Evolutionary conservation across 1,140 invertebrate species (phyloP).

Genomic region (Microplitis mediator): DNA sequence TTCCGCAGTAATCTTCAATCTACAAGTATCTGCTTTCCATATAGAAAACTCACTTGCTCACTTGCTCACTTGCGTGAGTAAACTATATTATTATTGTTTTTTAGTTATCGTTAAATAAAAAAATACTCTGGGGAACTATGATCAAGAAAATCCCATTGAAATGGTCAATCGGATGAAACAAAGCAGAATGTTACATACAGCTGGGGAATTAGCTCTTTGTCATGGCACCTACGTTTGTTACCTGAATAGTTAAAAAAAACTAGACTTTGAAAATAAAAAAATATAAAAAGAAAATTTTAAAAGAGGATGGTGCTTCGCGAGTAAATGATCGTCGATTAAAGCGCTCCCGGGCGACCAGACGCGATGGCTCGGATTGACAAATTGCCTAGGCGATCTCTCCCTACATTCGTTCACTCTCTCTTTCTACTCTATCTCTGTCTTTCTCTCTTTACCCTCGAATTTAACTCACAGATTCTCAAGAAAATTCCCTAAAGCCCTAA

Average conservation of each 20-base stretch:
- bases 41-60: background rate
- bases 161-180: background rate
- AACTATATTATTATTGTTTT: too few species aligned
- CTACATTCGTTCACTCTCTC: constrained; percentile 37
- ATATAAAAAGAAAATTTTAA: constrained; percentile 26
- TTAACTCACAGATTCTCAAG: constrained; percentile 17
- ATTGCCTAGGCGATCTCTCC: constrained; percentile 54
- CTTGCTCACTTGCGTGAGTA: background rate
- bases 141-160: too few species aligned
- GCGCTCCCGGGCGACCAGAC: constrained; percentile 40
- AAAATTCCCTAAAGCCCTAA: constrained; percentile 12
- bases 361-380: constrained; percentile 48
- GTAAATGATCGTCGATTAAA: constrained; percentile 61
- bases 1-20: constrained; percentile 38
- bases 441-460: background rate
- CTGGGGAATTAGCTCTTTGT: constrained; percentile 18
- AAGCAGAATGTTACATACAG: background rate
- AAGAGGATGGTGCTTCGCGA: constrained; percentile 36
- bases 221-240: constrained; percentile 19
- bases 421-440: background rate
- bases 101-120: background rate
- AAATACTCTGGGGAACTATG: background rate
- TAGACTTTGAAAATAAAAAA: background rate
- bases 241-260: background rate
- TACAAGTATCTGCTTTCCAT: constrained; percentile 9